Evolutionary conservation across 2,797 vertebrate genomes (phyloP), one percentile per base, ranked within the genome.

Genomic region (Stomatorhinus walkeri): DNA sequence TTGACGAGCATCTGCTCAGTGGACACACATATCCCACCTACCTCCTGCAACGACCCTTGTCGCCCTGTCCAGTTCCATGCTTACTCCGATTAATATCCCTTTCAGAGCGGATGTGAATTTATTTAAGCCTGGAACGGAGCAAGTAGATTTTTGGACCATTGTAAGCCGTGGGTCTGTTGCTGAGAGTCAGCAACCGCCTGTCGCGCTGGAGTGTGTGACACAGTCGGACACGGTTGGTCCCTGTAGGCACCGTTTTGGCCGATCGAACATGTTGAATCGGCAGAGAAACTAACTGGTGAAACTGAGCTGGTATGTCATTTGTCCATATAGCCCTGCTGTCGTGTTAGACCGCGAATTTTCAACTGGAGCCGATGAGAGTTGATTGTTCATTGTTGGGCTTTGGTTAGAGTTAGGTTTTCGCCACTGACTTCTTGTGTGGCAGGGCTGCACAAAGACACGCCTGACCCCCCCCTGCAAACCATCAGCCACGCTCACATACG

Each of bases 1-100:
- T 7, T 59, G 52, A 56, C 5, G 40, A 88, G 84, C 89, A 68
- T 88, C 85, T 86, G 81, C 88, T 51, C 54, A 68, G 48, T 56
- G 36, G 64, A 59, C 19, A 14, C 40, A 49, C 54, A 16, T 59
- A 54, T 88, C 83, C 87, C 32, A 19, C 87, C 46, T 87, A 16
- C 85, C 2, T 24, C 68, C 68, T 64, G 56, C 68, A 61, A 85
- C 49, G 59, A n/a, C 76, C 36, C 12, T 85, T 54, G 54, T 36
- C 3, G 1, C 24, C 24, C 43, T 61, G 83, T 61, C 51, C 59
- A 16, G 56, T 51, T 28, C 40, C 24, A 87, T 32, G 54, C 43
- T 40, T 48, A 16, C 43, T 61, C 54, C 14, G 3, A 49, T 59
- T 64, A 48, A 36, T 36, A 87, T 87, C 52, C 54, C 16, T 61